Base-by-base conservation (phyloP, 2,888 invertebrate genomes). In the Tholera decimalis region DNA sequence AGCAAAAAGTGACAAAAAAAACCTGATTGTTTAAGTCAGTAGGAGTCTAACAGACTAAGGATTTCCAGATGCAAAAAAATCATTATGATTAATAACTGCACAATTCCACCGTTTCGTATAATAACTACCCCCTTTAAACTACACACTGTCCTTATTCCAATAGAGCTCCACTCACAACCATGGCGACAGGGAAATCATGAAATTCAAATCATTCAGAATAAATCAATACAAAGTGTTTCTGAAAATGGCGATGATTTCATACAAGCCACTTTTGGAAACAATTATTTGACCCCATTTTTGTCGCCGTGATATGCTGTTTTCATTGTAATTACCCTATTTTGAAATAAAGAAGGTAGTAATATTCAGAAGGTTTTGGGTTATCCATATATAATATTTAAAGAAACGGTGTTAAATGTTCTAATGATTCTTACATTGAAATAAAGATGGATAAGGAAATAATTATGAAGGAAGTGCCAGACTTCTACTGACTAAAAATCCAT, bases 161-260 rank as follows among this genome's bases (percentile, higher is more conserved):
- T 66, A 61, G 39, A 39, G 18, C 37, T 11, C 13, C 47, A 18
- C 4, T 47, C 33, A 2, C 55, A 62, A 28, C 15, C 43, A 64
- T 49, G 75, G 66, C 64, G 68, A 78, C 75, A 53, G 43, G 73
- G 73, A 82, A 76, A 54, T 80, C 70, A 80, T 83, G 75, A 73
- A 83, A 67, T 46, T 63, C 62, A 79, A 80, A 66, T 59, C 4
- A 22, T 26, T 30, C 49, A 26, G 79, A 76, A 74, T 70, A 67
- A 26, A 56, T 71, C 20, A 71, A 65, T 80, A 54, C n/a, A 39
- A 60, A 76, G 58, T 56, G 24, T 39, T 55, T 15, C 62, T 67
- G 44, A 58, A 77, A 77, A 46, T 11, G 43, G 46, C 56, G 63
- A 67, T 79, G 79, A 80, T 67, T 57, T 81, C 80, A 79, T 63